Conservation (phyloP, 2,113 vertebrate genomes). For the Neodon shergylaensis region DNA sequence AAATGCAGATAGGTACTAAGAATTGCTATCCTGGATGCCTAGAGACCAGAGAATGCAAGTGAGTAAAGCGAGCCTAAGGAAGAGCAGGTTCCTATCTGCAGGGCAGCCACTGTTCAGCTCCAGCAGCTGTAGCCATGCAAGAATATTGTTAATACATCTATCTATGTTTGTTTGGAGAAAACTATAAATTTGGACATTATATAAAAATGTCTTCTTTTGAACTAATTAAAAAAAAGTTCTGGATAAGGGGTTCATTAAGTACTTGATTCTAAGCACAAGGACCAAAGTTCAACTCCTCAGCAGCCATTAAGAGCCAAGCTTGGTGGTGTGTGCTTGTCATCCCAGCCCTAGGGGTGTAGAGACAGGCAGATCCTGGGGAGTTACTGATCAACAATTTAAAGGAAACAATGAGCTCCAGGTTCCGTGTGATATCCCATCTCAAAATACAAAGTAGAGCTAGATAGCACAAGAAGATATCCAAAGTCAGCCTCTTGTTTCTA, state of each 20-base stretch:
- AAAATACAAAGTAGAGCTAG: neutral
- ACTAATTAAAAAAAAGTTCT: constrained; percentile 34
- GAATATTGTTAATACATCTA: neutral
- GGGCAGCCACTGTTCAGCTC: neutral
- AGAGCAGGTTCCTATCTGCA: neutral
- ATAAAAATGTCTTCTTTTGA: constrained; percentile 20
- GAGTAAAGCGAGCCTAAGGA: neutral
- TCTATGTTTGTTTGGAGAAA: constrained; percentile 13
- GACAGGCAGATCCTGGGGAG: neutral
- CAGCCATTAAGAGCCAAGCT: neutral
- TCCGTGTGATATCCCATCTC: neutral
- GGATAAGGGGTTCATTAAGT: neutral
- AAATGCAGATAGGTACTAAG: neutral
- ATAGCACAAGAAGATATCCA: neutral
- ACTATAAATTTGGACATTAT: neutral
- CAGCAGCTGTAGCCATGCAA: neutral
- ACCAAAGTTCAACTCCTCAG: neutral
- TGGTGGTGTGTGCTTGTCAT: neutral
- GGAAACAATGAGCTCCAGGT: neutral
- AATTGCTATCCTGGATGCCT: neutral
- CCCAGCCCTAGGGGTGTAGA: neutral
- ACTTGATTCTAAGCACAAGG: neutral
- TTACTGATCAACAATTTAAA: neutral
- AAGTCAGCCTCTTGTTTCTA: neutral
- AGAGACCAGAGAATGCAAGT: constrained; percentile 10